phyloP scores from a whole-genome alignment of 2,797 vertebrate genomes.

The Sparidentex hasta region DNA sequence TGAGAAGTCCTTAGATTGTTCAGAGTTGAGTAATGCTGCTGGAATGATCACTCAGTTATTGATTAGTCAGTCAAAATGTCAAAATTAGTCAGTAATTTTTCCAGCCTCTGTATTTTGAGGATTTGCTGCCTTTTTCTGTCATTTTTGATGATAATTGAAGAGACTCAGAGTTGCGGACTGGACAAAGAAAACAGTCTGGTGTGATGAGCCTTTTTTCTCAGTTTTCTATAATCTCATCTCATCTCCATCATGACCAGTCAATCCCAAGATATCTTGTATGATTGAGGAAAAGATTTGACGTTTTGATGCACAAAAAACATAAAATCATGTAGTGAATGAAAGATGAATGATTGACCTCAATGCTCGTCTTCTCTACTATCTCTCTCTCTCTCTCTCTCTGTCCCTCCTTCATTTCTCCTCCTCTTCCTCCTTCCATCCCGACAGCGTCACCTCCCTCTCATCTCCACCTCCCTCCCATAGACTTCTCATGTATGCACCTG shows the following conservation, averaged over 20 bases:
- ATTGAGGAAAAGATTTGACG: not conserved
- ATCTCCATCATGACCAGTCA: not conserved
- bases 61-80: too few species aligned
- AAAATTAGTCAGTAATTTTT: too few species aligned
- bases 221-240: not conserved
- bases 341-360: conserved; percentile 86
- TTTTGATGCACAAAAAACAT: not conserved
- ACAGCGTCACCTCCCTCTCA: conserved; percentile 91
- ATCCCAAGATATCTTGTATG: not conserved
- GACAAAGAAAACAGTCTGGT: too few species aligned
- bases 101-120: too few species aligned
- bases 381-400: conserved; percentile 67
- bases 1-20: not conserved
- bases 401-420: conserved; percentile 47
- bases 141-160: too few species aligned
- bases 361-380: conserved; percentile 89
- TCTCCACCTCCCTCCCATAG: conserved; percentile 97
- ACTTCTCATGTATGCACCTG: conserved; percentile 99
- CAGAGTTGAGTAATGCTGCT: not conserved
- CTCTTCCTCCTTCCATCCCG: conserved; percentile 64
- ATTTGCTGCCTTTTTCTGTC: too few species aligned
- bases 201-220: too few species aligned
- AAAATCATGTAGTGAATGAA: conserved; percentile 39
- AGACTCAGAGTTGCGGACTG: too few species aligned
- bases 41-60: too few species aligned